A percentile compares a stretch with the other conserved stretches of the same genome.
Conservation (phyloP, 2,888 invertebrate species). For the Agonopterix arenella region DNA sequence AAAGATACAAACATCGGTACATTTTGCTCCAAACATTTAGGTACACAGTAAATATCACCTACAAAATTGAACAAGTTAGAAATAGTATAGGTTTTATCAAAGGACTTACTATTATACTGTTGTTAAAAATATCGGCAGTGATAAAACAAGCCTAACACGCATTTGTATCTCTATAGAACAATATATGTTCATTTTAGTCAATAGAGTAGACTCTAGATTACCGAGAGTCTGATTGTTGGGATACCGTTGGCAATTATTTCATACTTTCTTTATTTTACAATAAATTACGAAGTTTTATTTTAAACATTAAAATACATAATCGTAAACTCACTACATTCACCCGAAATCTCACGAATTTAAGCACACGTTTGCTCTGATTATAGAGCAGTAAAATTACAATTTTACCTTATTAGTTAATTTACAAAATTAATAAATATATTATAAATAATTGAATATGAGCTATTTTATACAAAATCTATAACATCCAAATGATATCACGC, state of each 20-base stretch:
- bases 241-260: constrained; percentile 14
- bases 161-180: constrained; percentile 26
- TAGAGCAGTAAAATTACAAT: constrained; percentile 53
- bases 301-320: constrained; percentile 46
- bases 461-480: constrained; percentile 71
- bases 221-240: not conserved
- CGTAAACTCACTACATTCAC: constrained; percentile 58
- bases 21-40: constrained; percentile 67
- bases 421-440: constrained; percentile 65
- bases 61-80: constrained; percentile 76
- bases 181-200: constrained; percentile 3
- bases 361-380: constrained; percentile 46
- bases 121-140: constrained; percentile 69
- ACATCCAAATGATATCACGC: constrained; percentile 65
- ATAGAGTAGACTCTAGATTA: not conserved
- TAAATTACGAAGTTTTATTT: constrained; percentile 41
- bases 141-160: constrained; percentile 61
- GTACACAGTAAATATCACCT: constrained; percentile 71
- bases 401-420: constrained; percentile 53
- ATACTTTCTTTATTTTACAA: constrained; percentile 29
- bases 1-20: constrained; percentile 62
- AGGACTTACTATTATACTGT: constrained; percentile 60
- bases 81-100: constrained; percentile 73
- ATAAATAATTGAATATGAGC: constrained; percentile 63
- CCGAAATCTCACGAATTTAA: constrained; percentile 55